A percentile compares a stretch with the other conserved stretches of the same genome.
These are phyloP conservation scores for Alaudala cheleensis DNA, from an alignment of 2,113 vertebrate species.

Conservation along the genomic window DNA sequence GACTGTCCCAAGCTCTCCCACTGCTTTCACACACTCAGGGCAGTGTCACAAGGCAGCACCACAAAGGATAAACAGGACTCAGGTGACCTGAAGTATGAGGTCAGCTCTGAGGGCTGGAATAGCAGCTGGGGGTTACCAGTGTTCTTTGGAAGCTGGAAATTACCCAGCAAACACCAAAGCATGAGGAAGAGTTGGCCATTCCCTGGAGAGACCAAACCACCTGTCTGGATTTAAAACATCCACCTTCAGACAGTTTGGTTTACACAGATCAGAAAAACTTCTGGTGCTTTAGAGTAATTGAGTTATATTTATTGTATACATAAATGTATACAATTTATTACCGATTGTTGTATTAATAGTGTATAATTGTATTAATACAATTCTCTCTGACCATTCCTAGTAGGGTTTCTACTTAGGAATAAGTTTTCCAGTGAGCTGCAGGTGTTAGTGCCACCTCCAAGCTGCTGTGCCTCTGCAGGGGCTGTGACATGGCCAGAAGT, in stretches of 20 bases:
- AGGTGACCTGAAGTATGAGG: background rate
- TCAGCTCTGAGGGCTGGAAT: background rate
- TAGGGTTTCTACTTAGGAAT: background rate
- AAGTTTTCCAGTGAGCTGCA: background rate
- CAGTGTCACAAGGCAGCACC: background rate
- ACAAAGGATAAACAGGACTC: background rate
- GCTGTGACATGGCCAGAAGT: background rate
- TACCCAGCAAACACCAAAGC: background rate
- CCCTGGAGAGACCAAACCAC: background rate
- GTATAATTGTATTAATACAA: no score
- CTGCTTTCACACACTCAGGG: background rate
- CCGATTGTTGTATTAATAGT: no score
- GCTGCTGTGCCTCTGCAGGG: background rate
- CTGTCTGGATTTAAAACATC: background rate
- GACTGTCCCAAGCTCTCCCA: fast-evolving
- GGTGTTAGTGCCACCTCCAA: background rate
- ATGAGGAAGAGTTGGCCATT: fast-evolving
- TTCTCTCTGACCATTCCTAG: background rate
- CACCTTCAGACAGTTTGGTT: background rate
- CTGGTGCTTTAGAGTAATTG: background rate
- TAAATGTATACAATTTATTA: background rate
- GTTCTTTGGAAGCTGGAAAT: background rate
- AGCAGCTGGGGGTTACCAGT: background rate
- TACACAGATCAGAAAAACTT: background rate
- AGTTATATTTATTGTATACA: no score